Percentiles rank a stretch among this genome's conserved stretches.
phyloP scores from a whole-genome alignment of 2,113 vertebrate genomes.

The Lonchura striata region DNA sequence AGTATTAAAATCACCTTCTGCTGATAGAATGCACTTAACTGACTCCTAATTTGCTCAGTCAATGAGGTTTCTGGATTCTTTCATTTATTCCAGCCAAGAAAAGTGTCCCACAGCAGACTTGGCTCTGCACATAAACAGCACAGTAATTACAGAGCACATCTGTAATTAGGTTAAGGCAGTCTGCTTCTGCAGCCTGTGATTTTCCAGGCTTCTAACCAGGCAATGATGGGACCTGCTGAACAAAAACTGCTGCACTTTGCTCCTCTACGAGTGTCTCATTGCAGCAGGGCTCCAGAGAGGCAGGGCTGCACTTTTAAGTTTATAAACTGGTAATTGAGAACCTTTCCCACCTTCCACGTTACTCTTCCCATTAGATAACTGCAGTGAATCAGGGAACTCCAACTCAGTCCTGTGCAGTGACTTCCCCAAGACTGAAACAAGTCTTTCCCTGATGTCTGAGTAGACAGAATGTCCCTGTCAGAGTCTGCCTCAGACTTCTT shows the following conservation, averaged over 20 bases:
- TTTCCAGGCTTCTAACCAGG: not conserved
- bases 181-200: not conserved
- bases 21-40: slow-evolving; percentile 14
- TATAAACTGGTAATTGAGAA: not conserved
- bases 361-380: not conserved
- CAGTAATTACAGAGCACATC: not conserved
- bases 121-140: not conserved
- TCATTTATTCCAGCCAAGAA: not conserved
- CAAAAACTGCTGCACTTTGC: not conserved
- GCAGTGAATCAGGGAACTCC: not conserved
- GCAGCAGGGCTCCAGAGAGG: not conserved
- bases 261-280: not conserved
- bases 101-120: not conserved
- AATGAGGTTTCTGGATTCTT: not conserved
- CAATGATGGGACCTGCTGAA: not conserved
- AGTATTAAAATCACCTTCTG: slow-evolving; percentile 38
- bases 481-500: not conserved
- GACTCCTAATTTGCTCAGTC: not conserved
- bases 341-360: not conserved
- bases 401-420: not conserved
- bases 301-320: not conserved
- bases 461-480: not conserved
- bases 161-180: not conserved
- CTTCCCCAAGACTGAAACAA: not conserved
- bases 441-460: not conserved